Evolutionary conservation across 1,140 invertebrate species (phyloP).

Genomic region (Nylanderia fulva): DNA sequence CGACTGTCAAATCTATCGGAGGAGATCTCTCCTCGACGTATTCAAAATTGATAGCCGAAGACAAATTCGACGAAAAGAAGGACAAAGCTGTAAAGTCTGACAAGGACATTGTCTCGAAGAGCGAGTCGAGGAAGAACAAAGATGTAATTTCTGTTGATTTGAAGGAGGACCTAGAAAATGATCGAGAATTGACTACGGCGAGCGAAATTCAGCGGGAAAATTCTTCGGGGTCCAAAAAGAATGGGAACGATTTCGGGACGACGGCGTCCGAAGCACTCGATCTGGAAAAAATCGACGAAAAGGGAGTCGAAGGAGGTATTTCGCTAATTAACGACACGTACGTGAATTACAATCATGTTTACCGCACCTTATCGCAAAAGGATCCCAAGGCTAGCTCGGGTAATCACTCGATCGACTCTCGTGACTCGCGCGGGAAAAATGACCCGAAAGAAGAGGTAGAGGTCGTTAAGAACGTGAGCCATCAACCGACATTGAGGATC

Average conservation of each 20-base stretch:
- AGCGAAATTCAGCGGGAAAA: background rate
- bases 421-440: conserved; percentile 12
- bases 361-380: conserved; percentile 27
- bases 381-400: background rate
- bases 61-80: conserved; percentile 45
- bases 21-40: background rate
- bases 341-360: conserved; percentile 75
- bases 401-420: conserved; percentile 4
- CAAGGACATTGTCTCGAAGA: background rate
- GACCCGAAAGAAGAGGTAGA: conserved; percentile 79
- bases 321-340: conserved; percentile 80
- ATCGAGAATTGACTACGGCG: conserved; percentile 19
- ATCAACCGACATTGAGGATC: conserved; percentile 67
- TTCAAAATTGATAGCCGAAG: background rate
- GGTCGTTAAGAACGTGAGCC: conserved; percentile 71
- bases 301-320: conserved; percentile 45
- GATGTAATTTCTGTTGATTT: background rate
- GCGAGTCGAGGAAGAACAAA: conserved; percentile 4
- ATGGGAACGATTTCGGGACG: background rate
- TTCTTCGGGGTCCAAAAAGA: background rate
- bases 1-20: background rate
- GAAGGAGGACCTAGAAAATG: background rate
- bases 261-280: conserved; percentile 57
- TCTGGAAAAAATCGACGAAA: conserved; percentile 35
- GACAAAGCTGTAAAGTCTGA: conserved; percentile 25